Evolutionary conservation across 30 jellyfish, hydroid and myxozoan species (phyloP).

Genomic region (Pseudorhiza aurosa): DNA sequence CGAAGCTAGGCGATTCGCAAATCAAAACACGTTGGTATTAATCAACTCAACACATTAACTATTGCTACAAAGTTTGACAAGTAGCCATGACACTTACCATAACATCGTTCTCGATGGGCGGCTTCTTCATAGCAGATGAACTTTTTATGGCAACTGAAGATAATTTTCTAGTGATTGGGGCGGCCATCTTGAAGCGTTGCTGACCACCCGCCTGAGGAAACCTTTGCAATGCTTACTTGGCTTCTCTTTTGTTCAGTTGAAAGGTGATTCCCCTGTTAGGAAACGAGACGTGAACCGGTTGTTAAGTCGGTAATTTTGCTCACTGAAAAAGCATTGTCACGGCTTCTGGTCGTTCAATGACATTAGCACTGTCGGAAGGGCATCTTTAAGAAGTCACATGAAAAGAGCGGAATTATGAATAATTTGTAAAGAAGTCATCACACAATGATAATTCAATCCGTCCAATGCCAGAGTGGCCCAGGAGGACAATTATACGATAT

Average conservation of each 20-base stretch:
- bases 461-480: too few relatives aligned
- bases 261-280: slow-evolving; percentile 68
- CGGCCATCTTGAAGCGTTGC: slow-evolving; percentile 73
- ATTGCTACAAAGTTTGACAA: neutral
- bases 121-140: slow-evolving; percentile 64
- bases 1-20: slow-evolving; percentile 4
- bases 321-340: too few relatives aligned
- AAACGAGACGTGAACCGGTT: neutral
- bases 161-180: slow-evolving; percentile 79
- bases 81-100: slow-evolving; percentile 7
- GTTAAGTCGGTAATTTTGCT: too few relatives aligned
- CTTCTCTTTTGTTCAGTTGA: slow-evolving; percentile 48
- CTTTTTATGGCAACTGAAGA: slow-evolving; percentile 66
- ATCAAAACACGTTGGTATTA: slow-evolving; percentile 7
- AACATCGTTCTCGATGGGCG: slow-evolving; percentile 61
- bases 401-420: too few relatives aligned
- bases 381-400: too few relatives aligned
- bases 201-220: slow-evolving; percentile 63
- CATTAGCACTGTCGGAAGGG: too few relatives aligned
- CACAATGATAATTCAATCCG: too few relatives aligned
- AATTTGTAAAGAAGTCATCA: too few relatives aligned
- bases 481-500: too few relatives aligned
- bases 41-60: neutral
- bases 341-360: too few relatives aligned
- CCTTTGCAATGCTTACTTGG: slow-evolving; percentile 63